A percentile compares a stretch with the other conserved stretches of the same genome.
Evolutionary conservation across 2,888 invertebrate genomes (phyloP).

Genomic region (Ischnura elegans): DNA sequence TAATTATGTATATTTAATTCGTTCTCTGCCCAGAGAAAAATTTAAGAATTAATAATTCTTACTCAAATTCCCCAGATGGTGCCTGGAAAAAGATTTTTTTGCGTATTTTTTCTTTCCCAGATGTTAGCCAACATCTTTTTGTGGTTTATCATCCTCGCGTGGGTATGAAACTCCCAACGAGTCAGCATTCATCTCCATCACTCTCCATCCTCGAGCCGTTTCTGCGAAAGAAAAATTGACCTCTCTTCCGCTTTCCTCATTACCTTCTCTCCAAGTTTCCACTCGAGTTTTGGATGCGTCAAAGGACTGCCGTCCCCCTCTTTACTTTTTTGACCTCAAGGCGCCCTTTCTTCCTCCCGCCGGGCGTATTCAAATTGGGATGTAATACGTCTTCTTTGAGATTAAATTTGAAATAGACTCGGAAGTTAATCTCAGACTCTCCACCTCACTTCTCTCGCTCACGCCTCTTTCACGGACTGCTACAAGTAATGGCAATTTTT

Average conservation of each 20-base stretch:
- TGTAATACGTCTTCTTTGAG: neutral
- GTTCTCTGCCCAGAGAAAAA: no score
- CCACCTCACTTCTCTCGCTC: neutral
- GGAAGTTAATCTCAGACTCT: neutral
- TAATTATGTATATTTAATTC: no score
- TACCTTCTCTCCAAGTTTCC: neutral
- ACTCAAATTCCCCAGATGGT: no score
- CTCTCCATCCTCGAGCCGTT: neutral
- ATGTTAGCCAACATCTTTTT: neutral
- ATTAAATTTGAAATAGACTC: neutral
- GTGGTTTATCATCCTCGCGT: neutral
- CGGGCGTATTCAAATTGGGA: neutral
- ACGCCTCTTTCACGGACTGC: neutral
- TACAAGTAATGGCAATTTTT: neutral
- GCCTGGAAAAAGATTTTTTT: no score
- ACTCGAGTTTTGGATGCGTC: neutral
- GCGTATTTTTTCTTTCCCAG: no score
- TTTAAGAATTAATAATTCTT: no score
- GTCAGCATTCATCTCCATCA: neutral
- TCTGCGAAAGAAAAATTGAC: neutral
- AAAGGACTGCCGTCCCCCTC: neutral
- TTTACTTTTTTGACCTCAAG: neutral
- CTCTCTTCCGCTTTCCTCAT: neutral
- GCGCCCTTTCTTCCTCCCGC: neutral
- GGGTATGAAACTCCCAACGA: neutral